phyloP scores from a whole-genome alignment of 2,113 vertebrate genomes.

The Pagrus major region DNA sequence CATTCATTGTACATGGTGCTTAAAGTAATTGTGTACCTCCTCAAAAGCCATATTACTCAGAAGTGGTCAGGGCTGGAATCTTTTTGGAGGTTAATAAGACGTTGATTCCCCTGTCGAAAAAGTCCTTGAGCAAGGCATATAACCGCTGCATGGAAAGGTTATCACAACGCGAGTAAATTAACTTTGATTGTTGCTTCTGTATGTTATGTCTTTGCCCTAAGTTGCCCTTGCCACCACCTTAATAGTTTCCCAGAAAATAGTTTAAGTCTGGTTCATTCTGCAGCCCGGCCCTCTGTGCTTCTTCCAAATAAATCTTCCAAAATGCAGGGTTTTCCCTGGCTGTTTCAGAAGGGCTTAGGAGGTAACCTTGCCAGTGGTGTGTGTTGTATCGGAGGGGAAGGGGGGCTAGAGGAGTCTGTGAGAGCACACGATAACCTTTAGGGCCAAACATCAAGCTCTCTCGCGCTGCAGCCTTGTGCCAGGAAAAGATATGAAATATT shows the following conservation, averaged over 20 bases:
- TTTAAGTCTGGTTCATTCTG: background rate
- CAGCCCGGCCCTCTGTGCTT: background rate
- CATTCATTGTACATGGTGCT: slow-evolving; percentile 3
- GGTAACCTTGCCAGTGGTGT: slow-evolving; percentile 31
- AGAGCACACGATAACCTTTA: slow-evolving; percentile 54
- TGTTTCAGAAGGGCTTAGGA: background rate
- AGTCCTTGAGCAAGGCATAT: slow-evolving; percentile 1
- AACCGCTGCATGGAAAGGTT: slow-evolving; percentile 5
- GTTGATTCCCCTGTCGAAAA: background rate
- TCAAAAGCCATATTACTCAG: background rate
- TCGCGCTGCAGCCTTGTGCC: slow-evolving; percentile 4
- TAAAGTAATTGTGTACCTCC: background rate
- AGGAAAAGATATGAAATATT: slow-evolving; percentile 44
- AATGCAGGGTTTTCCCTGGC: slow-evolving; percentile 4
- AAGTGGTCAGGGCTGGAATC: no score
- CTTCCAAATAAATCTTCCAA: slow-evolving; percentile 12
- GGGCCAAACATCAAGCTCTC: slow-evolving; percentile 48
- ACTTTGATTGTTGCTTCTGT: background rate
- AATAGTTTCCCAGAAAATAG: slow-evolving; percentile 1
- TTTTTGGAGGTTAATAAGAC: background rate
- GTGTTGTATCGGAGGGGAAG: background rate
- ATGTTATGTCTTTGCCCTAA: background rate
- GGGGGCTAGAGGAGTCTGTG: slow-evolving; percentile 1
- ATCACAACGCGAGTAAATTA: background rate
- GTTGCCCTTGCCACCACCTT: slow-evolving; percentile 25